phyloP scores from a whole-genome alignment of 2,888 invertebrate species.

The Drosophila mimetica region DNA sequence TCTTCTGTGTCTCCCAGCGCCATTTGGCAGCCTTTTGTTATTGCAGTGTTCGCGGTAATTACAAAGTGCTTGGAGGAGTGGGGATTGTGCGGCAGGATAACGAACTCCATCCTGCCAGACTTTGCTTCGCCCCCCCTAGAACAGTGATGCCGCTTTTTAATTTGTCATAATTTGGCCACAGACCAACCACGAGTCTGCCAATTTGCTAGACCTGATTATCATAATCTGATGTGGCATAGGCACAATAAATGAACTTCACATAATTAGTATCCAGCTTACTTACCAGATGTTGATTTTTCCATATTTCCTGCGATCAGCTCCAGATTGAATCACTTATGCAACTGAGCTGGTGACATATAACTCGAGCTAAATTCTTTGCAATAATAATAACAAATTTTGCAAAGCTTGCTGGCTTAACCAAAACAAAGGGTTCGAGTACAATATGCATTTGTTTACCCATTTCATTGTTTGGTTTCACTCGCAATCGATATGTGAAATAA shows the following conservation, averaged over 20 bases:
- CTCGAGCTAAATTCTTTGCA: not conserved
- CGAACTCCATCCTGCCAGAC: slow-evolving; percentile 27
- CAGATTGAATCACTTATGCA: not conserved
- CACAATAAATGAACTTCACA: too few relatives aligned
- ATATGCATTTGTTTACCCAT: slow-evolving; percentile 9
- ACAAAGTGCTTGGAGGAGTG: slow-evolving; percentile 47
- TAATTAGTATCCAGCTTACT: not conserved
- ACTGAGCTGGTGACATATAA: not conserved
- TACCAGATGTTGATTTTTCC: not conserved
- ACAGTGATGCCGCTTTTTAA: slow-evolving; percentile 62
- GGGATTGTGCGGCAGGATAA: slow-evolving; percentile 11
- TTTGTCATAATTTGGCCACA: slow-evolving; percentile 72
- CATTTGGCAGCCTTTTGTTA: slow-evolving; percentile 75
- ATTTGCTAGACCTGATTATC: slow-evolving; percentile 52
- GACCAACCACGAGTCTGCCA: slow-evolving; percentile 46
- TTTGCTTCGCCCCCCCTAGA: slow-evolving; percentile 47
- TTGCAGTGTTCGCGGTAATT: slow-evolving; percentile 68
- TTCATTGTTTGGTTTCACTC: slow-evolving; percentile 9
- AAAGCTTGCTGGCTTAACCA: not conserved
- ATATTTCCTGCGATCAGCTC: not conserved
- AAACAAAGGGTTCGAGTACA: slow-evolving; percentile 2
- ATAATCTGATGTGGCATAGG: not conserved
- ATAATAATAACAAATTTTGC: not conserved
- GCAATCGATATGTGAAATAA: slow-evolving; percentile 3
- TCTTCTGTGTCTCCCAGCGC: slow-evolving; percentile 3